Evolutionary conservation across 2,888 invertebrate species (phyloP), one percentile per base, ranked within the genome.

Genomic region (Tenthredo livida): DNA sequence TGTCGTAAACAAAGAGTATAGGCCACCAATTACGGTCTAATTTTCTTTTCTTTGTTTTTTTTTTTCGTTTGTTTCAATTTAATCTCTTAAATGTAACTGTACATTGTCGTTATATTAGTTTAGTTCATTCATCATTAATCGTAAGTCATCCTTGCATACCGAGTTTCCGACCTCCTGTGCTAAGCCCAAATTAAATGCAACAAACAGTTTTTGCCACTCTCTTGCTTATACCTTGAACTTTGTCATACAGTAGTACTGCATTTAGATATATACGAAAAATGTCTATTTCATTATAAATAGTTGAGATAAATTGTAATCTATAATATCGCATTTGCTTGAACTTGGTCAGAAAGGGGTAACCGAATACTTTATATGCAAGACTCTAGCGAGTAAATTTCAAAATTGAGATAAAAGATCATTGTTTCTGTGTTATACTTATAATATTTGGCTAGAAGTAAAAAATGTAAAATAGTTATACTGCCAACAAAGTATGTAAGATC

Each of bases 1-100:
- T 94, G 97, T 99, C 90, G 99, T 99, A 84, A 98, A 98, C 94
- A 99, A 99, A 94, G 98, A 98, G 93, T 94, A 97, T 84, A 96
- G 96, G 92, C 95, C 95, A 86, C 94, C 96, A 86, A 95, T 96
- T 21, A 85, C 85, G 12, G 85, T 85, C 58, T 85, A 70, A 85
- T 84, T 54, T 54, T 9, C 40, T 17, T 40, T 77, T 7, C 33
- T 43, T 43, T 77, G 15, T 29, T 29, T 2, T 29, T 29, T 29
- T 29, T 2, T 29, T 29, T 29, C n/a, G n/a, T 37, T 37, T 37
- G 37, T 17, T 6, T 47, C 9, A 54, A 77, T 67, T 47, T 9
- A 25, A 17, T 47, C 43, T 67, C n/a, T 67, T 9, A 67, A 58
- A 47, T 67, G 15, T 67, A 37, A 61, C 37, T 80, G 61, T 77